phyloP scores from a whole-genome alignment of 2,888 invertebrate genomes.

The Seira musarum region DNA sequence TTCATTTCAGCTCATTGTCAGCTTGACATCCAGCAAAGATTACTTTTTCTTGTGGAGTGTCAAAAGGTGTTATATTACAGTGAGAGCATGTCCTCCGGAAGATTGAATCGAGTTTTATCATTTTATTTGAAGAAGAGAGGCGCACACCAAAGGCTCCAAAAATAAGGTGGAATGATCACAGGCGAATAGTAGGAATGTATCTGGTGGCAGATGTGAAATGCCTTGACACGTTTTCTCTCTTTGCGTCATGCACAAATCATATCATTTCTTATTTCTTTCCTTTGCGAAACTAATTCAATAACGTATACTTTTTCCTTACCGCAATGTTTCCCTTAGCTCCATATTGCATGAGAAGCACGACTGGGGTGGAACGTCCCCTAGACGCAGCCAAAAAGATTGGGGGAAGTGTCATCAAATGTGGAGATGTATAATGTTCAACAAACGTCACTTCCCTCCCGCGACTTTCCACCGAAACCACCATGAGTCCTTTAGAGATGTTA shows the following conservation, averaged over 20 bases:
- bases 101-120: neutral
- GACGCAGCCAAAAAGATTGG: conserved; percentile 77
- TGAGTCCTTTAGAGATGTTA: conserved; percentile 68
- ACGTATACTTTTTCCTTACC: conserved; percentile 46
- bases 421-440: conserved; percentile 74
- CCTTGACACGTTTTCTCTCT: neutral
- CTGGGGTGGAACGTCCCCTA: conserved; percentile 75
- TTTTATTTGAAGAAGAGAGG: neutral
- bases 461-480: conserved; percentile 70
- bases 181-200: too few species aligned
- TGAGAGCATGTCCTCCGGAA: neutral
- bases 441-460: conserved; percentile 70
- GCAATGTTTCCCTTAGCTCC: conserved; percentile 73
- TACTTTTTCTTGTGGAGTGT: neutral
- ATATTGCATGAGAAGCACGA: conserved; percentile 75
- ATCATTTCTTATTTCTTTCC: neutral
- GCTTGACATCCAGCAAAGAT: neutral
- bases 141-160: neutral
- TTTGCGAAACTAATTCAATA: neutral
- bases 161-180: neutral
- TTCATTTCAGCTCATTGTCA: neutral
- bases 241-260: neutral
- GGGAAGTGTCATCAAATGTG: conserved; percentile 75
- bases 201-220: neutral
- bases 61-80: neutral